Percentiles rank a stretch among this genome's conserved stretches.
These are phyloP conservation scores for Leptosomus discolor DNA, from an alignment of 2,113 vertebrate genomes.

Conservation along the genomic window DNA sequence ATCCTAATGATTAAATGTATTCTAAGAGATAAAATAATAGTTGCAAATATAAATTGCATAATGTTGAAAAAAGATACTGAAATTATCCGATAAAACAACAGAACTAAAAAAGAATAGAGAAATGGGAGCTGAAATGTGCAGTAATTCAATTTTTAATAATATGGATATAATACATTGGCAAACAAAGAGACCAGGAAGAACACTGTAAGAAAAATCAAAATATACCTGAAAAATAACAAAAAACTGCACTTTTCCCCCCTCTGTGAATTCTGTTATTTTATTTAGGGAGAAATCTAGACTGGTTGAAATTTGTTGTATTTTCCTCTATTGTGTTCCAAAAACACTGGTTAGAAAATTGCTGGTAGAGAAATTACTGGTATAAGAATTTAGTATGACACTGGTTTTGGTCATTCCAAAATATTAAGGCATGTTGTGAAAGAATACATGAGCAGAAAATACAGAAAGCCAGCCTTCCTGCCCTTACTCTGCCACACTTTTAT, in stretches of 20 bases:
- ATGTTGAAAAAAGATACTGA: neutral
- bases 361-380: neutral
- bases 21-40: neutral
- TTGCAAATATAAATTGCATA: neutral
- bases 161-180: neutral
- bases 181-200: neutral
- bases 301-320: neutral
- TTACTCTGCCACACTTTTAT: neutral
- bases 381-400: neutral
- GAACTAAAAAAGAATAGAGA: neutral
- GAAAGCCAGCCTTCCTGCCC: neutral
- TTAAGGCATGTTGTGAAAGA: neutral
- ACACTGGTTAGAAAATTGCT: neutral
- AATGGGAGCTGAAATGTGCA: neutral
- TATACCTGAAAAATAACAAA: neutral
- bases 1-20: neutral
- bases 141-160: neutral
- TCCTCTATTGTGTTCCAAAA: neutral
- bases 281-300: neutral
- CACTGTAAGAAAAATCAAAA: neutral
- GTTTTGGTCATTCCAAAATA: neutral
- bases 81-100: neutral
- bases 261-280: neutral
- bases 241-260: fast-evolving
- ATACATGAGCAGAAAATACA: neutral